These are phyloP conservation scores for Corbicula japonica DNA, from an alignment of 2,888 invertebrate genomes.

Conservation along the genomic window DNA sequence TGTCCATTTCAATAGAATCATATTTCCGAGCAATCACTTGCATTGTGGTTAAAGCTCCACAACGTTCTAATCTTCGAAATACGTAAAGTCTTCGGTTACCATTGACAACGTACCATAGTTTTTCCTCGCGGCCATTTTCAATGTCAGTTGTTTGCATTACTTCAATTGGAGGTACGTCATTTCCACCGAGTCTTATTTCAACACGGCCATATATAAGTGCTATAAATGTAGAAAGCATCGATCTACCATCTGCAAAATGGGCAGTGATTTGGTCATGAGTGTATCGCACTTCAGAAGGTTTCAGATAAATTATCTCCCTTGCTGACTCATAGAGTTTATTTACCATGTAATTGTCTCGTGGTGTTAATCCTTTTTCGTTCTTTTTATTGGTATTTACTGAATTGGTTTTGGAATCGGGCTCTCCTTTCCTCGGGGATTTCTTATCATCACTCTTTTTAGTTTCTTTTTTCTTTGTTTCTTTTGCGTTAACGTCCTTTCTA, in stretches of 20 bases:
- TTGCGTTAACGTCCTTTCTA: constrained; percentile 38
- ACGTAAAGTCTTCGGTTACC: constrained; percentile 64
- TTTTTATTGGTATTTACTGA: constrained; percentile 19
- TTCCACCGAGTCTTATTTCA: constrained; percentile 57
- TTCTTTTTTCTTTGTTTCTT: background rate
- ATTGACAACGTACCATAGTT: constrained; percentile 65
- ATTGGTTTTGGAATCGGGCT: constrained; percentile 7
- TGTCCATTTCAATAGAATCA: constrained; percentile 67
- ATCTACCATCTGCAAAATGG: constrained; percentile 60
- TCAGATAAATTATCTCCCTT: constrained; percentile 57
- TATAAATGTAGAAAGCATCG: constrained; percentile 60
- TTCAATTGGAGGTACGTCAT: constrained; percentile 61
- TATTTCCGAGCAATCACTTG: constrained; percentile 63
- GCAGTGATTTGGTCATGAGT: constrained; percentile 65
- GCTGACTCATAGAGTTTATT: constrained; percentile 54
- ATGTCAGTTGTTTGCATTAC: constrained; percentile 60
- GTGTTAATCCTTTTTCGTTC: constrained; percentile 56
- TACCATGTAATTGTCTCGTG: constrained; percentile 64
- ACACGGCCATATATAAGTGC: constrained; percentile 51
- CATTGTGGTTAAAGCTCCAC: constrained; percentile 61
- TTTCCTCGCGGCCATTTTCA: constrained; percentile 39
- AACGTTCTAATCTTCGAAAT: constrained; percentile 56
- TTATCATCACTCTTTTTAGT: constrained; percentile 6
- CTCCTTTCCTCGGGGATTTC: constrained; percentile 16
- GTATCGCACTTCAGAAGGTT: constrained; percentile 62